Base-by-base conservation (phyloP, 2,797 vertebrate genomes). In the Harpagifer antarcticus region DNA sequence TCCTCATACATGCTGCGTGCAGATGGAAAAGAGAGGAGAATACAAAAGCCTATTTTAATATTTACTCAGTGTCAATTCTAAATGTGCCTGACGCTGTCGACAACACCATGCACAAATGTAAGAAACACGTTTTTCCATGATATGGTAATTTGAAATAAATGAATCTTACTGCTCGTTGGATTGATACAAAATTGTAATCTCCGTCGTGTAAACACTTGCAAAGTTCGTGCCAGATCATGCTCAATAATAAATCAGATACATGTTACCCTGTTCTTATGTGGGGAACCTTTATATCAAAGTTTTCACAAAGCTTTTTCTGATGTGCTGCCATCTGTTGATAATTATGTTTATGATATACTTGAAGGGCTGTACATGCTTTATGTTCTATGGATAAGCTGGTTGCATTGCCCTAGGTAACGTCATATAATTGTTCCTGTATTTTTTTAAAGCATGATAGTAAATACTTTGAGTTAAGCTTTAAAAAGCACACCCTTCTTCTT, bases 141-240 rank as follows among this genome's bases (percentile, higher is more conserved):
- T 42, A 8, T 42, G 43, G 0, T 19, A 12, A 49, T 61, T n/a
- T 68, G 0, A 27, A 61, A 63, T 74, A 15, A 47, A 57, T 68
- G 48, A 69, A 59, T 64, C 40, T 27, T 3, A 16, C 0, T 1
- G 55, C 3, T 60, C 8, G n/a, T 19, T 76, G 49, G 23, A 33
- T 13, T 44, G 44, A 59, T 55, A 23, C 67, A 9, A 59, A 9
- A 20, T 44, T 72, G 72, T 44, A 53, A 40, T 61, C 17, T 23
- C 57, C 68, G 50, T 60, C 23, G 71, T 5, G 20, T 20, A 47
- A 82, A 80, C 57, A 56, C 44, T 58, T 59, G 56, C 23, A 43
- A 43, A 72, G 59, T 61, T 42, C 0, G 60, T n/a, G 65, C 42
- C n/a, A 60, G 58, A 53, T 59, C 44, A 3, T 15, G 19, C 23